Percentiles rank a stretch among this genome's conserved stretches.
phyloP scores from a whole-genome alignment of 2,113 vertebrate species.

The Myotis lucifugus region DNA sequence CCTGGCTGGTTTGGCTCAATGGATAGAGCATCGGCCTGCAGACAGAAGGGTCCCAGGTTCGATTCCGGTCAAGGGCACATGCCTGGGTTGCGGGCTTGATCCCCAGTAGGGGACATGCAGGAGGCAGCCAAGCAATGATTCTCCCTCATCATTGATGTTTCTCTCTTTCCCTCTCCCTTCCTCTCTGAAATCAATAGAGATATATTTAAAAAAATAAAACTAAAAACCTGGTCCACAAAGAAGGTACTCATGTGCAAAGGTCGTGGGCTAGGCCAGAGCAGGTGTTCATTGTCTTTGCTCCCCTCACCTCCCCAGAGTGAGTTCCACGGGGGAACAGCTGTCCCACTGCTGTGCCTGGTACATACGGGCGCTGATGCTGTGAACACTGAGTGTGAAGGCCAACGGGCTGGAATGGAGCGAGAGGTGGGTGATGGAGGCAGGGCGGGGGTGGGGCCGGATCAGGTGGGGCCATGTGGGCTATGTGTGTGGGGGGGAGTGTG shows the following conservation, averaged over 20 bases:
- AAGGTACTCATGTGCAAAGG: not conserved
- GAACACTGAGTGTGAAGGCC: not conserved
- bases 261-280: not conserved
- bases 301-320: not conserved
- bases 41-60: too few species aligned
- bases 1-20: not conserved
- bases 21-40: too few species aligned
- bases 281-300: not conserved
- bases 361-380: fast-evolving
- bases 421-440: not conserved
- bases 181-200: too few species aligned
- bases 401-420: fast-evolving
- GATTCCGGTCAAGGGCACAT: too few species aligned
- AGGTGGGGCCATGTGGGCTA: not conserved
- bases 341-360: not conserved
- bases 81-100: too few species aligned
- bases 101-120: too few species aligned
- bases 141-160: too few species aligned
- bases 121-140: too few species aligned
- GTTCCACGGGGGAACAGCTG: not conserved
- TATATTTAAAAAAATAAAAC: too few species aligned
- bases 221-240: not conserved
- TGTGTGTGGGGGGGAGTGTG: too few species aligned
- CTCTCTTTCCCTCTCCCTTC: too few species aligned
- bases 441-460: not conserved